Base-by-base conservation (phyloP, 2,888 invertebrate species). In the Drymonia ruficornis region DNA sequence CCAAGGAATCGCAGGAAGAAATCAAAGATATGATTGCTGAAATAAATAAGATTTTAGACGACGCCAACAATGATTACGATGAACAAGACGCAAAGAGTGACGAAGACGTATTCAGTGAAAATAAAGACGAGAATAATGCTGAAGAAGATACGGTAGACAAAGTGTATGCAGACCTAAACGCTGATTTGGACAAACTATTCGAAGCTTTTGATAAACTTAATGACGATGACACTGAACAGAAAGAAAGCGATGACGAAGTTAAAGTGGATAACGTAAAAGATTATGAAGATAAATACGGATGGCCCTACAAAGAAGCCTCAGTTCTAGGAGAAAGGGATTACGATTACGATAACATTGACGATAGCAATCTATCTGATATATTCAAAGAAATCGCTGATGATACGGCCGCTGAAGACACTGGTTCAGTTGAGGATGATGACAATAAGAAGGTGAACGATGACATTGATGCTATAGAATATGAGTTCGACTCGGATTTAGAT, bases 101-200 rank as follows among this genome's bases (percentile, higher is more conserved):
- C 9, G 59, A 67, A 45, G 61, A 61, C 4, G 13, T 50, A 4
- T 43, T 56, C 11, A 34, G 18, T 19, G 59, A 65, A 40, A 50
- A 53, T 19, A 49, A 61, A n/a, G 59, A 71, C 46, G 65, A 53
- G 28, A 50, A 56, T 8, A 29, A 56, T 18, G 43, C 56, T 16
- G 72, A 71, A 31, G 81, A 82, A 49, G 83, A 83, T 19, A 75
- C 73, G 0, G 75, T 76, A 1, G 76, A 78, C 6, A 76, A 81
- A 61, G 76, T 74, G 2, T 79, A 81, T 47, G 64, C 65, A 18
- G 86, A 88, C 51, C 67, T 90, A 9, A 75, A 83, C 55, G 73
- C 72, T 16, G 84, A 90, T 60, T 75, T 89, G 34, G 74, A 80
- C 15, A 76, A 80, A 52, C 61, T 90, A 28, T 74, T 83, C 53